A percentile compares a stretch with the other conserved stretches of the same genome.
Conservation (phyloP, 2,797 vertebrate species). For the Cacajao melanocephalus region DNA sequence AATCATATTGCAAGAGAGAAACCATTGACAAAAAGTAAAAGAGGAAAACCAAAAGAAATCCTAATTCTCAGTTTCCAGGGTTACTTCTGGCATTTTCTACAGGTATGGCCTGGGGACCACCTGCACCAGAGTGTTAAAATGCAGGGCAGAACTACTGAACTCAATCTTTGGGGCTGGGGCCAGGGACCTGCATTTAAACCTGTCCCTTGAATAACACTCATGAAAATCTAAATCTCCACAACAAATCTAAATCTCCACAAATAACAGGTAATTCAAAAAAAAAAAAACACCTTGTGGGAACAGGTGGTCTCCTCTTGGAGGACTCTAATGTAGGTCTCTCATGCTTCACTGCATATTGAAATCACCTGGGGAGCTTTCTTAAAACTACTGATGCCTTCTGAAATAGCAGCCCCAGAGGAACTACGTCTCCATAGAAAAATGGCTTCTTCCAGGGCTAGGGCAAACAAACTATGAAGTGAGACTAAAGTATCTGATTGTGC, state of each 20-base stretch:
- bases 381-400: background rate
- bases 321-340: background rate
- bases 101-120: background rate
- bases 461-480: conserved; percentile 9
- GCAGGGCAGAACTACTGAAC: background rate
- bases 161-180: background rate
- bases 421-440: conserved; percentile 4
- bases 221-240: background rate
- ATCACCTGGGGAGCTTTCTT: background rate
- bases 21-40: conserved; percentile 12
- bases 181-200: background rate
- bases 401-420: background rate
- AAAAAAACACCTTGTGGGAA: background rate
- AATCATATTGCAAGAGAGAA: background rate
- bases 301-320: background rate
- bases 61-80: background rate
- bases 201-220: background rate
- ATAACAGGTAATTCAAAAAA: background rate
- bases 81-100: conserved; percentile 41
- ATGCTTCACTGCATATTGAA: background rate
- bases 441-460: background rate
- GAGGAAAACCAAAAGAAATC: conserved; percentile 16
- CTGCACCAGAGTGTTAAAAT: background rate
- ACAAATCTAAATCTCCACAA: background rate
- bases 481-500: background rate